A percentile compares a stretch with the other conserved stretches of the same genome.
Evolutionary conservation across 2,888 invertebrate species (phyloP).

Genomic region (Nomada fabriciana): DNA sequence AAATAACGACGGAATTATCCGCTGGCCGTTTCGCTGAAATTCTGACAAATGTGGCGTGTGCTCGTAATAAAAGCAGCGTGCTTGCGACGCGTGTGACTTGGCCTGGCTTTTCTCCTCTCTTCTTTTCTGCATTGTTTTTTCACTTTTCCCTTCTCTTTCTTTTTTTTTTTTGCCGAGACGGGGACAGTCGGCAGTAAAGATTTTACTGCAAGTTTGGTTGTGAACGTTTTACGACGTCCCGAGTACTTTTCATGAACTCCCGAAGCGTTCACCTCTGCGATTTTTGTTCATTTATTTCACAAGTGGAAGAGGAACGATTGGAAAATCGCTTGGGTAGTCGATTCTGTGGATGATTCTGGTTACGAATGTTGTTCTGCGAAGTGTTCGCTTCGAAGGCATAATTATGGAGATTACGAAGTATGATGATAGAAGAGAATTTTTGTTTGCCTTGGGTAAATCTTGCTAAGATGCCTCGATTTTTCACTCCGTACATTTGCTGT

Average conservation of each 20-base stretch:
- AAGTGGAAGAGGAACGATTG: not conserved
- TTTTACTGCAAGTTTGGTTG: conserved; percentile 33
- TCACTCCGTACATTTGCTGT: too few species aligned
- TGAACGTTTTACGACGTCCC: conserved; percentile 27
- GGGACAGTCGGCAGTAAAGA: conserved; percentile 12
- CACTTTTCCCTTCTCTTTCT: not conserved
- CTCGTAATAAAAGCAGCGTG: not conserved
- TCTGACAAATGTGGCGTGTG: not conserved
- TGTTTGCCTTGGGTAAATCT: too few species aligned
- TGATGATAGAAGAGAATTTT: too few species aligned
- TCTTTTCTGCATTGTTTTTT: not conserved
- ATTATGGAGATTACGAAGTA: too few species aligned
- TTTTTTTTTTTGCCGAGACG: not conserved
- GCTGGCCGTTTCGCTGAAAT: conserved; percentile 10
- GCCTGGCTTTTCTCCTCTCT: not conserved
- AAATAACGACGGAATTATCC: conserved; percentile 4
- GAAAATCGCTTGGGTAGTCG: not conserved
- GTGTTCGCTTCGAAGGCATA: too few species aligned
- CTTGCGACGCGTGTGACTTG: too few species aligned
- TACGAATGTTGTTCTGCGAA: too few species aligned
- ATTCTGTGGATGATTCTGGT: too few species aligned
- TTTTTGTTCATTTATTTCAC: too few species aligned
- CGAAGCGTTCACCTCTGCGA: not conserved
- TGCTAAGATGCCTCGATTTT: too few species aligned
- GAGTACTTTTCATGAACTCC: conserved; percentile 35